Base-by-base conservation (phyloP, 2,113 vertebrate species). In the Sturnus vulgaris region DNA sequence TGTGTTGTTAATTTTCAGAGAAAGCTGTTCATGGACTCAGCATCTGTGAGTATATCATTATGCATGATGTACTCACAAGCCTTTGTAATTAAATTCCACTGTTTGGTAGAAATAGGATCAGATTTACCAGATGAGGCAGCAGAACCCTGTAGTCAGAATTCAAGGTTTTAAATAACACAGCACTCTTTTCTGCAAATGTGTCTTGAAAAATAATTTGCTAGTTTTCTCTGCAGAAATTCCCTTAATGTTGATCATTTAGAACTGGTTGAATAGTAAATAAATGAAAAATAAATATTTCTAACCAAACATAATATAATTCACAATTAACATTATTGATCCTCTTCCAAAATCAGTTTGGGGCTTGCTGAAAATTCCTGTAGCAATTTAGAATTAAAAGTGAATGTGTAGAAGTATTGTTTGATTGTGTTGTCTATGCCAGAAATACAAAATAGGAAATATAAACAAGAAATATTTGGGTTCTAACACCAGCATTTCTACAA, bases 1-100 rank as follows among this genome's bases (percentile, higher is more conserved):
- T 79, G 46, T 84, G 66, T 17, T 91, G 73, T 79, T 91, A 90
- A 92, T 97, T 94, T 94, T 80, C 63, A 92, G 63, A 66, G 73
- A 82, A 89, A 95, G 46, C n/a, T 82, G 80, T 72, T 8, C 10
- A 78, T 57, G 42, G 84, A 80, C 70, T 69, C 79, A 79, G 3
- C 66, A 82, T 80, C 84, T 79, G 66, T 56, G 55, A 79, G 37
- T 82, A 31, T 68, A 87, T 65, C 61, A 82, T 87, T 89, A 68
- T 4, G 3, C 65, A 39, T 78, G 37, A 87, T 65, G 80, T 46
- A 87, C 40, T 91, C 61, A 65, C 35, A 91, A 89, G 50, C 21
- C 19, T 65, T 93, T 87, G 66, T 82, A 94, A 95, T 92, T 91
- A 80, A 87, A 85, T 95, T 92, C 81, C 70, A 69, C 9, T 82